These are phyloP conservation scores for Clarias pachynema DNA, from an alignment of 2,797 vertebrate genomes.

Conservation along the genomic window DNA sequence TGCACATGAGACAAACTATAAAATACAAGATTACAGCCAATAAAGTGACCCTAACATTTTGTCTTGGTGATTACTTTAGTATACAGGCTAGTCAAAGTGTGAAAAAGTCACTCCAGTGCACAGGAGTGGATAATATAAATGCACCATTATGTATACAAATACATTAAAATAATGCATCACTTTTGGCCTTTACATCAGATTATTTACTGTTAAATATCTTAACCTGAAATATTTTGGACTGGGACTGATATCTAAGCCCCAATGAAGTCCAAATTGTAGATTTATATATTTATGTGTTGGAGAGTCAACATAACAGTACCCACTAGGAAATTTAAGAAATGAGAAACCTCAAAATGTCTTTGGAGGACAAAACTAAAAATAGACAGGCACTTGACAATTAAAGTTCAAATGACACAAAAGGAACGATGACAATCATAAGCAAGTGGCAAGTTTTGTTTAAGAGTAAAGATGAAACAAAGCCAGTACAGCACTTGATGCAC, in stretches of 20 bases:
- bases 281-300: not conserved
- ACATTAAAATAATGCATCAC: not conserved
- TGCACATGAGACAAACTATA: not conserved
- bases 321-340: not conserved
- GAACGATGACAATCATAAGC: not conserved
- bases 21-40: not conserved
- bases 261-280: not conserved
- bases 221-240: not conserved
- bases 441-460: not conserved
- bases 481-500: not conserved
- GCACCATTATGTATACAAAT: no score
- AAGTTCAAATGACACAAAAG: not conserved
- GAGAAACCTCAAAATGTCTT: not conserved
- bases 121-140: not conserved
- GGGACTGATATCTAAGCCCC: not conserved
- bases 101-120: not conserved
- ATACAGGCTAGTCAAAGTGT: not conserved
- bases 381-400: not conserved
- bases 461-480: no score
- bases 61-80: not conserved
- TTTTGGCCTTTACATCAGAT: not conserved
- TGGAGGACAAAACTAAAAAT: not conserved
- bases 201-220: not conserved
- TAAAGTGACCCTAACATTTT: conserved; percentile 1
- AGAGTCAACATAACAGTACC: not conserved